Conservation (phyloP, 2,797 vertebrate genomes). For the Pristis pectinata region DNA sequence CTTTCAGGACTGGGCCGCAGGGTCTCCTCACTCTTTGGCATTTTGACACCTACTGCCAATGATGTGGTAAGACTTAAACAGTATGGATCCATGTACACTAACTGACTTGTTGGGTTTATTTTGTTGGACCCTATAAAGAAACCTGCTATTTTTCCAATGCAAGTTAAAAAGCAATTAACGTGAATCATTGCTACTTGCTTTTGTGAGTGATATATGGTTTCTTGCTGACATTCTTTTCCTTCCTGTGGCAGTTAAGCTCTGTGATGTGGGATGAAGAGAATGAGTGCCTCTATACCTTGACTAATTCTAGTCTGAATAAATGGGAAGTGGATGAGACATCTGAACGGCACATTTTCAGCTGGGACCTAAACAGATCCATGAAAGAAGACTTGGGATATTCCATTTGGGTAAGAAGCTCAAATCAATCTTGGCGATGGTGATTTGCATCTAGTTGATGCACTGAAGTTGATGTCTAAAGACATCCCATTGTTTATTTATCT, state of each 20-base stretch:
- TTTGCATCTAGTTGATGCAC: background rate
- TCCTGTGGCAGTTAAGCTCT: constrained; percentile 66
- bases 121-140: background rate
- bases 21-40: constrained; percentile 87
- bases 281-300: constrained; percentile 74
- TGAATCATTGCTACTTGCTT: background rate
- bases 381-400: constrained; percentile 77
- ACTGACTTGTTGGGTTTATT: background rate
- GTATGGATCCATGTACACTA: too few species aligned
- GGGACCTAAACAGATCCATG: constrained; percentile 70
- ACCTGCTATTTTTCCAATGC: background rate
- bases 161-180: background rate
- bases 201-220: background rate
- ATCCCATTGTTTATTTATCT: background rate
- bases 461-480: too few species aligned
- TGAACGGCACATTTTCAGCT: constrained; percentile 74
- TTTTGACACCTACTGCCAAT: constrained; percentile 71
- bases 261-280: constrained; percentile 69
- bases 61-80: constrained; percentile 61
- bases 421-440: background rate
- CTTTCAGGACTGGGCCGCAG: constrained; percentile 85
- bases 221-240: background rate
- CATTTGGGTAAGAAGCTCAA: constrained; percentile 75
- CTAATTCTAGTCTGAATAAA: constrained; percentile 71
- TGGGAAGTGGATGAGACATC: constrained; percentile 78